Conservation (phyloP, 2,113 vertebrate species). For the Stercorarius parasiticus region DNA sequence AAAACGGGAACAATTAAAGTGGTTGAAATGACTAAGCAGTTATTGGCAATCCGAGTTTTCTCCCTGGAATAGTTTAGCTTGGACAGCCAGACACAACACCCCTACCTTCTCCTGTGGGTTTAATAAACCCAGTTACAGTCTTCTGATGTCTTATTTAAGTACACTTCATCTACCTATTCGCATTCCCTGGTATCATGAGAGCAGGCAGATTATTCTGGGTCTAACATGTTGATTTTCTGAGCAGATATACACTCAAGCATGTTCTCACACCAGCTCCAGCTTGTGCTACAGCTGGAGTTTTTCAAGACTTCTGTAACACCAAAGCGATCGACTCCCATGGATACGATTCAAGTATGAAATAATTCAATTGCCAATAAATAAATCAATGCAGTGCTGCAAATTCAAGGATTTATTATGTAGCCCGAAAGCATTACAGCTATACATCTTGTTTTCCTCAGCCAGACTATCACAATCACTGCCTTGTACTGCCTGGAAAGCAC, state of each 20-base stretch:
- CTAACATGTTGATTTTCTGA: slow-evolving; percentile 17
- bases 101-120: slow-evolving; percentile 6
- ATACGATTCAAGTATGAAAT: not conserved
- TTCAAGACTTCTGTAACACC: slow-evolving; percentile 41
- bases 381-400: not conserved
- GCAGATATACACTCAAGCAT: not conserved
- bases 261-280: slow-evolving; percentile 22
- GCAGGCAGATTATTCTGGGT: not conserved
- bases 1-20: not conserved
- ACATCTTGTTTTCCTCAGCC: not conserved
- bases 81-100: not conserved
- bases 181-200: not conserved
- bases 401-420: not conserved
- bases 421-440: not conserved
- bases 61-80: not conserved
- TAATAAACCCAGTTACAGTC: not conserved
- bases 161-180: not conserved
- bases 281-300: slow-evolving; percentile 49
- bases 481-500: not conserved
- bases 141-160: not conserved
- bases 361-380: slow-evolving; percentile 7
- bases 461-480: not conserved
- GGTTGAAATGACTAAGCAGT: slow-evolving; percentile 22
- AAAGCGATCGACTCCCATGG: not conserved
- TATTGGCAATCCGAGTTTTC: not conserved